A percentile compares a stretch with the other conserved stretches of the same genome.
Evolutionary conservation across 2,888 invertebrate species (phyloP).

Genomic region (Caenorhabditis sp.): DNA sequence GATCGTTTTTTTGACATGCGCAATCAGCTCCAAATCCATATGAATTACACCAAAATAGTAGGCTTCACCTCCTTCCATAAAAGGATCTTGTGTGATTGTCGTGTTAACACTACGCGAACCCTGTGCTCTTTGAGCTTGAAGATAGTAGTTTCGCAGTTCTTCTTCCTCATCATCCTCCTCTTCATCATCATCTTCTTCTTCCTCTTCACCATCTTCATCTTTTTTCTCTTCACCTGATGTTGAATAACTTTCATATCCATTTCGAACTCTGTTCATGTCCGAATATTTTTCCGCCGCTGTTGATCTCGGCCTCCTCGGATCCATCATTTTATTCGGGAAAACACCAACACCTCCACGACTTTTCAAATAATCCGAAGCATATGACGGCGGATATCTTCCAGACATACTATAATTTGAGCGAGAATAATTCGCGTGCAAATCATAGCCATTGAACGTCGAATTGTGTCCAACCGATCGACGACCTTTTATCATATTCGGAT

Average conservation of each 20-base stretch:
- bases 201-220: conserved; percentile 4
- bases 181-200: conserved; percentile 12
- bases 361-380: conserved; percentile 27
- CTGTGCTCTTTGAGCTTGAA: conserved; percentile 24
- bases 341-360: conserved; percentile 14
- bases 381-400: conserved; percentile 20
- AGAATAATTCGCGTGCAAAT: conserved; percentile 10
- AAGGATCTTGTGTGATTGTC: conserved; percentile 3
- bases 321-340: conserved; percentile 21
- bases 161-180: conserved; percentile 29
- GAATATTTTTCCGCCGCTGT: conserved; percentile 27
- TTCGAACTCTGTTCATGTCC: conserved; percentile 13
- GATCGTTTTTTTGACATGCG: conserved; percentile 25
- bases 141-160: conserved; percentile 17
- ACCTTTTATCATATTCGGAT: conserved; percentile 6
- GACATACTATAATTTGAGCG: conserved; percentile 18
- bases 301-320: conserved; percentile 24
- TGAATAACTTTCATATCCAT: conserved; percentile 28
- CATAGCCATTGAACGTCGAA: conserved; percentile 37
- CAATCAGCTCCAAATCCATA: conserved; percentile 24
- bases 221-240: conserved; percentile 11
- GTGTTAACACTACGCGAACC: conserved; percentile 34
- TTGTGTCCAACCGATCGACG: conserved; percentile 12
- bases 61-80: conserved; percentile 26
- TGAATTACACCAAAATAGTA: conserved; percentile 46